Conservation (phyloP, 2,113 vertebrate species). For the Menura novaehollandiae region DNA sequence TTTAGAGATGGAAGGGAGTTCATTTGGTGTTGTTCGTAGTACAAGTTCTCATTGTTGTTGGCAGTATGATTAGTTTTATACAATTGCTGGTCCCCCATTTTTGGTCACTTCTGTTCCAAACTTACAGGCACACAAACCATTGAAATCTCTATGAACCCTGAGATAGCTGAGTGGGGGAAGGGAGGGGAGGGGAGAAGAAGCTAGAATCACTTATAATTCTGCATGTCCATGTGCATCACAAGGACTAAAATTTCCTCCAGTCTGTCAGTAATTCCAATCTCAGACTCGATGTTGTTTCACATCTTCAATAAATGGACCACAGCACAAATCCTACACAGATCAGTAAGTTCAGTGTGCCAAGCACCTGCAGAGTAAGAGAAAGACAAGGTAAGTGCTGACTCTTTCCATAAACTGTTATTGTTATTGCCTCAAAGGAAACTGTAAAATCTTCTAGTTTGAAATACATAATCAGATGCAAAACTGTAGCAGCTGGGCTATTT, state of each 20-base stretch:
- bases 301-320: constrained; percentile 54
- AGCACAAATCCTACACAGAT: constrained; percentile 23
- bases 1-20: constrained; percentile 69
- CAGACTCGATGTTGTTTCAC: constrained; percentile 24
- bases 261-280: constrained; percentile 33
- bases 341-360: constrained; percentile 11
- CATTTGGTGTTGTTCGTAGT: constrained; percentile 76
- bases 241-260: constrained; percentile 53
- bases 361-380: constrained; percentile 60
- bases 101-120: constrained; percentile 62
- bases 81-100: constrained; percentile 83
- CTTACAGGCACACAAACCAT: constrained; percentile 72
- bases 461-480: constrained; percentile 11
- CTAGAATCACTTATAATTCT: constrained; percentile 63
- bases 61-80: constrained; percentile 78
- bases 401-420: not conserved
- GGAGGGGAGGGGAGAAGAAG: not conserved
- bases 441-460: not conserved
- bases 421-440: not conserved
- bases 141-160: constrained; percentile 75
- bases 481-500: constrained; percentile 6
- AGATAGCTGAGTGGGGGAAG: constrained; percentile 63
- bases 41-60: constrained; percentile 75
- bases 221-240: constrained; percentile 53
- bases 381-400: not conserved